These are phyloP conservation scores for Onthophagus taurus DNA, from an alignment of 1,140 invertebrate species.

Conservation along the genomic window DNA sequence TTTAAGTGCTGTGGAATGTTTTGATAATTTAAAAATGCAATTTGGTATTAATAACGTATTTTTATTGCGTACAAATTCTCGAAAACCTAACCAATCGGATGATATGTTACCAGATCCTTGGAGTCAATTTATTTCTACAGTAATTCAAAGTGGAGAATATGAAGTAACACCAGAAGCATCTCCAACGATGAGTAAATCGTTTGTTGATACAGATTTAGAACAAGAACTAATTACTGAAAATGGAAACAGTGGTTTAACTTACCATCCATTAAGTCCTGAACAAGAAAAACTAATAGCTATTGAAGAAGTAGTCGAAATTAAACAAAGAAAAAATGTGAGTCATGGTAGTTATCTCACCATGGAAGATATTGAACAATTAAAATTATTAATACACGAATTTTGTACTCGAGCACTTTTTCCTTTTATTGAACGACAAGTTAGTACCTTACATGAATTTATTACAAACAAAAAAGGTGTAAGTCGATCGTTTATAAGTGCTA, in stretches of 20 bases:
- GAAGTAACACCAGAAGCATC: conserved; percentile 23
- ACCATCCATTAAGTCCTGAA: conserved; percentile 56
- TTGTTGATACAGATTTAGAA: conserved; percentile 37
- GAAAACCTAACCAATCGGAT: conserved; percentile 46
- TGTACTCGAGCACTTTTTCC: conserved; percentile 77
- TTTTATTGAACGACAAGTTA: conserved; percentile 81
- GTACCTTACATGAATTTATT: conserved; percentile 71
- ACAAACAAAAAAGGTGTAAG: conserved; percentile 86
- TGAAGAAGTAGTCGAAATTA: conserved; percentile 17
- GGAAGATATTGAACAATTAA: conserved; percentile 76
- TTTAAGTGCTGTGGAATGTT: conserved; percentile 70
- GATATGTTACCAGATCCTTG: conserved; percentile 69
- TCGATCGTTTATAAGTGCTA: conserved; percentile 83
- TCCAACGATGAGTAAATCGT: conserved; percentile 17
- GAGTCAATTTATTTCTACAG: conserved; percentile 53
- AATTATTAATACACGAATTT: conserved; percentile 81
- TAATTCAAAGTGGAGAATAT: conserved; percentile 21
- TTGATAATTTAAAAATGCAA: conserved; percentile 72
- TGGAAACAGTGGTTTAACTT: conserved; percentile 32
- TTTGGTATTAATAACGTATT: conserved; percentile 82
- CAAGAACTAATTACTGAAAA: conserved; percentile 35
- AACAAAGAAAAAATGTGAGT: conserved; percentile 22
- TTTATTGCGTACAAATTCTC: conserved; percentile 79
- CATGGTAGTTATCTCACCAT: conserved; percentile 69
- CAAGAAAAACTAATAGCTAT: conserved; percentile 34